Evolutionary conservation across 2,113 vertebrate genomes (phyloP).

Genomic region (Corvus cornix): DNA sequence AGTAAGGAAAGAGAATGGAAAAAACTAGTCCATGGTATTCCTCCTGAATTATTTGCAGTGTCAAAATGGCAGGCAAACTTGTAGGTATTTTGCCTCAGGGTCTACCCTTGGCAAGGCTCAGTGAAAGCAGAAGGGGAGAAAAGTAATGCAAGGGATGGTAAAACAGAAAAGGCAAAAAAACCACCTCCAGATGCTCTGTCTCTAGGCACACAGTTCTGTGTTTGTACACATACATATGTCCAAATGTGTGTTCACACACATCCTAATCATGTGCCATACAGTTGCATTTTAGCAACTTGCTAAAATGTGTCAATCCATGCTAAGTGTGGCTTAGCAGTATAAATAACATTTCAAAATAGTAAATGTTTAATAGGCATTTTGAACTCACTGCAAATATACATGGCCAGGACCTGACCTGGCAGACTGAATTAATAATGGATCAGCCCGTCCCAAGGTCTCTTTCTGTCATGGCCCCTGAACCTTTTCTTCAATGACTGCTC

Average conservation of each 20-base stretch:
- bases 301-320: too few species aligned
- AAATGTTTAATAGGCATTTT: neutral
- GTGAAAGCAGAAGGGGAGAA: neutral
- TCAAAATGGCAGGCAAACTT: neutral
- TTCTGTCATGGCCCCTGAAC: neutral
- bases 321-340: neutral
- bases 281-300: too few species aligned
- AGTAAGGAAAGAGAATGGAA: neutral
- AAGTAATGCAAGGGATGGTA: neutral
- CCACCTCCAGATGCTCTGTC: accelerated
- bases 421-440: conserved; percentile 5
- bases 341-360: neutral
- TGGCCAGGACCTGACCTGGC: neutral
- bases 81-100: neutral
- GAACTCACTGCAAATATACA: neutral
- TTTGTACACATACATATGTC: accelerated
- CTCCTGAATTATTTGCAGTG: neutral
- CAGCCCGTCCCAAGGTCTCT: neutral
- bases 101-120: neutral
- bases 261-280: neutral
- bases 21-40: neutral
- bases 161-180: neutral
- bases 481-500: neutral
- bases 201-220: accelerated
- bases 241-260: neutral